Conservation (phyloP, 2,797 vertebrate species). For the Enteromius afrohamiltoni region DNA sequence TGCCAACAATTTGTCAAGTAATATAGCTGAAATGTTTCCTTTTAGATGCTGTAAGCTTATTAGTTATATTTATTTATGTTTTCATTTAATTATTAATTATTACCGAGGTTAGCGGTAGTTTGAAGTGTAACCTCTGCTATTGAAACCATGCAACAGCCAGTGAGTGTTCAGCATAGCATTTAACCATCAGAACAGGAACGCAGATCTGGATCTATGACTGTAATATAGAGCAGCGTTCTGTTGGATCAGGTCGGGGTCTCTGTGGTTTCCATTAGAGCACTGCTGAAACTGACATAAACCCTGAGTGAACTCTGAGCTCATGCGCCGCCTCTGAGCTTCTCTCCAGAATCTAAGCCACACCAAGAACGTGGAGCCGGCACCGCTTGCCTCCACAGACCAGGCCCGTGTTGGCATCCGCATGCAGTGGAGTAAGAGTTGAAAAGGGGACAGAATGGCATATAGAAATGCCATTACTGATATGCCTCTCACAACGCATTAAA, state of each 20-base stretch:
- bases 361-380: slow-evolving; percentile 20
- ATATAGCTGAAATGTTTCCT: slow-evolving; percentile 28
- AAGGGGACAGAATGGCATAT: slow-evolving; percentile 35
- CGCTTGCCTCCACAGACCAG: slow-evolving; percentile 38
- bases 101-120: slow-evolving; percentile 58
- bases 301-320: slow-evolving; percentile 73
- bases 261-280: slow-evolving; percentile 76
- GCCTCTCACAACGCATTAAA: slow-evolving; percentile 40
- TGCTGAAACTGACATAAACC: slow-evolving; percentile 67
- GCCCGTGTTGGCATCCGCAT: slow-evolving; percentile 17
- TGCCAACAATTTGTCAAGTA: not conserved
- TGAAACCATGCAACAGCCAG: slow-evolving; percentile 59
- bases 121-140: slow-evolving; percentile 63
- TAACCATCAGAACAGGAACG: slow-evolving; percentile 65
- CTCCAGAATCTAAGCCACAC: slow-evolving; percentile 43
- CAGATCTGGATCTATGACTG: slow-evolving; percentile 66
- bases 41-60: slow-evolving; percentile 11
- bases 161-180: slow-evolving; percentile 66
- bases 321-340: slow-evolving; percentile 56
- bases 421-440: slow-evolving; percentile 31
- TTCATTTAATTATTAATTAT: not conserved
- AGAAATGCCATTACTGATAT: slow-evolving; percentile 49
- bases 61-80: not conserved
- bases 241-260: slow-evolving; percentile 68
- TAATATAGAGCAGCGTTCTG: slow-evolving; percentile 71